Evolutionary conservation across 2,888 invertebrate genomes (phyloP).

Genomic region (Diloba caeruleocephala): DNA sequence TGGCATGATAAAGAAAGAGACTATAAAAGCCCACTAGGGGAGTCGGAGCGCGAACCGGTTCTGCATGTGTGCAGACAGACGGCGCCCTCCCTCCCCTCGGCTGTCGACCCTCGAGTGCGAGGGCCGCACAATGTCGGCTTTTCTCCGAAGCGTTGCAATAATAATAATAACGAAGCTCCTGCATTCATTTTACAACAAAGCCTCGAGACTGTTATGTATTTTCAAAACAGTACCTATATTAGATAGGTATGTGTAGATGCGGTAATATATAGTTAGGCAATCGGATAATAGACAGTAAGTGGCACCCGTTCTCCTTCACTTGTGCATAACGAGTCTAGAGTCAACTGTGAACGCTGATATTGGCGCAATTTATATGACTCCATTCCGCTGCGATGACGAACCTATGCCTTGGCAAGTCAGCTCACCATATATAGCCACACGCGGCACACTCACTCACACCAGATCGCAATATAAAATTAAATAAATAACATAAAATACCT

Average conservation of each 20-base stretch:
- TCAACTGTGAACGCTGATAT: slow-evolving; percentile 47
- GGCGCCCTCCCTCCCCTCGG: slow-evolving; percentile 83
- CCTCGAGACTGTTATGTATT: slow-evolving; percentile 11
- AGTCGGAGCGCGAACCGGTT: slow-evolving; percentile 86
- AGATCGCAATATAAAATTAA: slow-evolving; percentile 84
- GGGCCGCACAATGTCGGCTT: slow-evolving; percentile 83
- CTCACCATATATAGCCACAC: slow-evolving; percentile 75
- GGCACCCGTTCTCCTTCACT: slow-evolving; percentile 51
- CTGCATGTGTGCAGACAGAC: slow-evolving; percentile 86
- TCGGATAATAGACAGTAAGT: slow-evolving; percentile 12
- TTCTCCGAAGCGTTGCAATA: slow-evolving; percentile 82
- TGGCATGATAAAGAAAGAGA: slow-evolving; percentile 80
- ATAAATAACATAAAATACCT: slow-evolving; percentile 91
- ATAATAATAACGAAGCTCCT: slow-evolving; percentile 72
- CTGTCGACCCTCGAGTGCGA: slow-evolving; percentile 82
- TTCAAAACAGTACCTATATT: slow-evolving; percentile 20
- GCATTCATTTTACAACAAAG: slow-evolving; percentile 31
- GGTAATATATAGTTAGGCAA: slow-evolving; percentile 8
- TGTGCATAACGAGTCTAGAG: slow-evolving; percentile 21
- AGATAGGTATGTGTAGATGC: slow-evolving; percentile 8
- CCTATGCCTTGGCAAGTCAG: slow-evolving; percentile 41
- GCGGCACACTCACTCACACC: slow-evolving; percentile 81
- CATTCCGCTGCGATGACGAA: slow-evolving; percentile 56
- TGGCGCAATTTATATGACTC: slow-evolving; percentile 46
- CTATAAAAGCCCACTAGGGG: slow-evolving; percentile 79